These are phyloP conservation scores for Drosophila micromelanica DNA, from an alignment of 1,140 invertebrate species.

Conservation along the genomic window DNA sequence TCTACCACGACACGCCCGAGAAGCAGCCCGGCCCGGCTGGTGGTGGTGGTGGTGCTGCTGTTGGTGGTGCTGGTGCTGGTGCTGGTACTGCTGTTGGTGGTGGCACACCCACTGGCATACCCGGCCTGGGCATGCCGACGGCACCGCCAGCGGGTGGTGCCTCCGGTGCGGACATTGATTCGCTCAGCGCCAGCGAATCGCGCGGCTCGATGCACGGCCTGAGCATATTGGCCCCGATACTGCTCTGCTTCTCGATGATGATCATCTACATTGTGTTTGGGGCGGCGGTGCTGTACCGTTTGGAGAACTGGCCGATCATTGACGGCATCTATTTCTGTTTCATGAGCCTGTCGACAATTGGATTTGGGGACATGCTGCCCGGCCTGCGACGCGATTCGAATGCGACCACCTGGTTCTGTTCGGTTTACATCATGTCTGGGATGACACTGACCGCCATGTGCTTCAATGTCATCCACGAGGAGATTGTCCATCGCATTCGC, in stretches of 20 bases:
- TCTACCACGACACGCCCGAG: conserved; percentile 86
- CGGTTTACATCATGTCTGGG: conserved; percentile 97
- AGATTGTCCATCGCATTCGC: conserved; percentile 92
- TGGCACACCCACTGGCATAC: conserved; percentile 11
- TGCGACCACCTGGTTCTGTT: conserved; percentile 92
- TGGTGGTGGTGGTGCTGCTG: background rate
- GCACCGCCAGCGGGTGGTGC: background rate
- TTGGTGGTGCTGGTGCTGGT: background rate
- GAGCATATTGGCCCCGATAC: conserved; percentile 90
- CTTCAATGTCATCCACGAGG: conserved; percentile 98
- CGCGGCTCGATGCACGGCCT: conserved; percentile 90
- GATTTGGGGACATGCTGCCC: conserved; percentile 95
- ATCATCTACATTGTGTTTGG: conserved; percentile 94
- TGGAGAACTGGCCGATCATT: conserved; percentile 94
- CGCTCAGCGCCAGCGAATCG: conserved; percentile 90
- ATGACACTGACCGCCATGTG: conserved; percentile 99
- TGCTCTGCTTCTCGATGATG: conserved; percentile 91
- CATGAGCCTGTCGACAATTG: conserved; percentile 96
- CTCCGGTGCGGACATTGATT: conserved; percentile 85
- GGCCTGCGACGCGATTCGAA: conserved; percentile 89
- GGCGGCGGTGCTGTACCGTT: conserved; percentile 93
- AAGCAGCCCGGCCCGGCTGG: conserved; percentile 84
- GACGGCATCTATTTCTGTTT: conserved; percentile 98
- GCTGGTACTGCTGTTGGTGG: background rate
- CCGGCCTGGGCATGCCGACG: conserved; percentile 18